These are phyloP conservation scores for Cricetomys ansorgei DNA, from an alignment of 2,113 vertebrate species.

Conservation along the genomic window DNA sequence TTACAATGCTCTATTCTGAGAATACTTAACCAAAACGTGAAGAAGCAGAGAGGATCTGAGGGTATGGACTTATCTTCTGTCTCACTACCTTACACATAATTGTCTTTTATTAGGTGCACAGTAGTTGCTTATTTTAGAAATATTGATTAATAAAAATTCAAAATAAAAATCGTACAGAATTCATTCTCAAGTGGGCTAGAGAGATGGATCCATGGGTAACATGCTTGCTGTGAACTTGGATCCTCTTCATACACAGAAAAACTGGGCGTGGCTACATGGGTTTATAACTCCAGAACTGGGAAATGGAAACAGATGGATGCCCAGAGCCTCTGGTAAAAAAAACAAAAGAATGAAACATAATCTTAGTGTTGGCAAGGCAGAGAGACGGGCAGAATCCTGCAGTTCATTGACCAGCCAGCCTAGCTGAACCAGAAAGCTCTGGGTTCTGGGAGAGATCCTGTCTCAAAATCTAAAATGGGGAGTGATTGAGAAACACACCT, in stretches of 20 bases:
- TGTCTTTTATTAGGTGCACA: conserved; percentile 30
- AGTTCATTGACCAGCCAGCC: background rate
- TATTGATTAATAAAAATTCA: background rate
- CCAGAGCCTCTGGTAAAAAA: background rate
- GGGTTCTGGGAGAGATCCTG: background rate
- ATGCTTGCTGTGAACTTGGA: background rate
- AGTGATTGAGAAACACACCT: background rate
- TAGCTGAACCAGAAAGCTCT: background rate
- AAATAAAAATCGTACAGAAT: conserved; percentile 38
- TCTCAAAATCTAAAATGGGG: background rate
- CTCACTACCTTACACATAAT: background rate
- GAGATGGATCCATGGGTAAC: background rate
- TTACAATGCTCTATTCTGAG: background rate
- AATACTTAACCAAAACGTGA: background rate
- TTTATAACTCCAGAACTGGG: background rate
- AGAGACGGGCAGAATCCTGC: background rate
- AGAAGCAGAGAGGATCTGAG: background rate
- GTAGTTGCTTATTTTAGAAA: conserved; percentile 47
- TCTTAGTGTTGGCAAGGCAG: background rate
- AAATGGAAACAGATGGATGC: background rate
- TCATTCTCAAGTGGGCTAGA: background rate
- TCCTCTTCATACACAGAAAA: background rate
- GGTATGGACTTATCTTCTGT: background rate
- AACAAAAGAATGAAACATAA: background rate
- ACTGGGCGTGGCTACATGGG: background rate